phyloP scores from a whole-genome alignment of 2,113 vertebrate genomes.

The Plecturocebus donacophilus region DNA sequence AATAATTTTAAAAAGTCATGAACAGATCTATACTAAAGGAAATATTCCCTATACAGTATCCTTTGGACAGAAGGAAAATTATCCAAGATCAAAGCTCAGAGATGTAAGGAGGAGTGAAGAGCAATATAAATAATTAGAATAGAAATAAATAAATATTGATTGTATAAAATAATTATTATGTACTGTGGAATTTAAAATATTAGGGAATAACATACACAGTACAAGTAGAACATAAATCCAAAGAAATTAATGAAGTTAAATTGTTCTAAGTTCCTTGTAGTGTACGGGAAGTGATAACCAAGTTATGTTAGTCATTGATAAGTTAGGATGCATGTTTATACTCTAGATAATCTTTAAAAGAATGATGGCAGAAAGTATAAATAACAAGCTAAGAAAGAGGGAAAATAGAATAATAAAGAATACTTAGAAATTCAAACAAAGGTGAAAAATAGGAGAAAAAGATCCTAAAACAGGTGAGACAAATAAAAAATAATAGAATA shows the following conservation, averaged over 20 bases:
- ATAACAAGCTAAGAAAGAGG: background rate
- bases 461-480: background rate
- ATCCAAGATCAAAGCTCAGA: background rate
- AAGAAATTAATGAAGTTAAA: constrained; percentile 20
- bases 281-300: background rate
- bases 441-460: background rate
- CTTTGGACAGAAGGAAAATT: background rate
- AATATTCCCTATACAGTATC: background rate
- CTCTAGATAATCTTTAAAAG: background rate
- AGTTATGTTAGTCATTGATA: background rate
- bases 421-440: background rate
- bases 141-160: background rate
- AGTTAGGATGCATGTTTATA: background rate
- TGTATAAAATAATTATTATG: background rate
- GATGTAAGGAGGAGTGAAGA: background rate
- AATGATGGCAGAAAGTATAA: background rate
- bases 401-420: background rate
- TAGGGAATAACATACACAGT: background rate
- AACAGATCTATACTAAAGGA: background rate
- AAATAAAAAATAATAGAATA: background rate
- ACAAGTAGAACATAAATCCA: background rate
- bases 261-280: background rate
- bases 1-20: too few relatives aligned
- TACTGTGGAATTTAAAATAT: constrained; percentile 17
- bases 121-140: background rate